Conservation (phyloP, 1,140 invertebrate genomes). For the Littorina saxatilis region DNA sequence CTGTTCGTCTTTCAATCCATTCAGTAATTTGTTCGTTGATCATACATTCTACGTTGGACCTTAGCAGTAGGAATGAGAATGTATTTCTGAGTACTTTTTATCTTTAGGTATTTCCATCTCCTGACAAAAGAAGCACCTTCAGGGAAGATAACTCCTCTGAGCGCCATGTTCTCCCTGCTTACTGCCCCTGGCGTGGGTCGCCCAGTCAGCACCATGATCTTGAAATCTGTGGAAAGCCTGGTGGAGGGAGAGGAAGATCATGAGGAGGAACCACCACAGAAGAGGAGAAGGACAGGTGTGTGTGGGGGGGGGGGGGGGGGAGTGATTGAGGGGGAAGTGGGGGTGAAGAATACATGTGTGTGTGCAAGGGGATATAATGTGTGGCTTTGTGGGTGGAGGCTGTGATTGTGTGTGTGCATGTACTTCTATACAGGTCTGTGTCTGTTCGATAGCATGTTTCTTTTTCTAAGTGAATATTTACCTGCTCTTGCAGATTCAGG, state of each 20-base stretch:
- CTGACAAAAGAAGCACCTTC: conserved; percentile 71
- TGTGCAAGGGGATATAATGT: too few species aligned
- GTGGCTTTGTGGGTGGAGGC: too few species aligned
- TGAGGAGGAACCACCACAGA: conserved; percentile 49
- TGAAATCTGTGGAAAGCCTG: conserved; percentile 88
- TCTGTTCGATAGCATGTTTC: too few species aligned
- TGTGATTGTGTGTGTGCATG: too few species aligned
- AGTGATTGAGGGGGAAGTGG: neutral
- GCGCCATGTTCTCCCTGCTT: conserved; percentile 84
- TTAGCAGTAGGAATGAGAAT: too few species aligned
- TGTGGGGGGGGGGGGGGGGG: conserved; percentile 63
- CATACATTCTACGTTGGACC: too few species aligned
- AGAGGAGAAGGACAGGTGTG: conserved; percentile 38
- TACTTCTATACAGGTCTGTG: too few species aligned
- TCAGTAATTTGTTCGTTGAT: neutral
- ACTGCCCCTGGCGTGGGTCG: conserved; percentile 80
- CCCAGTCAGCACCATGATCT: conserved; percentile 83
- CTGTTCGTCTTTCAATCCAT: conserved; percentile 78
- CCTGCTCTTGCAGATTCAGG: too few species aligned
- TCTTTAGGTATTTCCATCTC: conserved; percentile 82
- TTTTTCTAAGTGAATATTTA: too few species aligned
- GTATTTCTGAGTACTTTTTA: conserved; percentile 3
- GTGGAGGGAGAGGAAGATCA: conserved; percentile 80
- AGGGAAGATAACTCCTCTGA: conserved; percentile 79
- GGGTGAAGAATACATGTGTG: neutral